Conservation (phyloP, 64 coral and sea anemone species). For the Montipora cactus region DNA sequence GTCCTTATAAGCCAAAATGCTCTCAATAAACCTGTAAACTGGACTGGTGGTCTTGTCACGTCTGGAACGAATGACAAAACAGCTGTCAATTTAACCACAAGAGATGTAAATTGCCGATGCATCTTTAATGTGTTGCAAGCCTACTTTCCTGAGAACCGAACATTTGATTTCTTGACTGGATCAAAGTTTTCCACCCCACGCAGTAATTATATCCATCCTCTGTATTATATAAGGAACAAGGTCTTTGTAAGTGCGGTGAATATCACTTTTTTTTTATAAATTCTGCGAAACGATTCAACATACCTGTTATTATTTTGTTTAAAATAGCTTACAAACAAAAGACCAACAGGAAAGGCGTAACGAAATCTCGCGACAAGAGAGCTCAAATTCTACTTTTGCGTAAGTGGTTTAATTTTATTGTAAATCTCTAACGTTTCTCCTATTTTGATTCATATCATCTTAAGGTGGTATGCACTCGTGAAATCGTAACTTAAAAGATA, state of each 20-base stretch:
- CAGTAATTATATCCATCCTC: neutral
- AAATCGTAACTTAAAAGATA: neutral
- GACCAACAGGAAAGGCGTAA: neutral
- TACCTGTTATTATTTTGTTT: constrained; percentile 10
- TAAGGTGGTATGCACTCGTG: neutral
- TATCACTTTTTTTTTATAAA: neutral
- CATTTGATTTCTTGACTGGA: neutral
- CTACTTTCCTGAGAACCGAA: neutral
- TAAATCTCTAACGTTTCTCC: neutral
- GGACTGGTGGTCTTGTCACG: neutral
- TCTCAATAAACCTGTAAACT: neutral
- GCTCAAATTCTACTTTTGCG: neutral
- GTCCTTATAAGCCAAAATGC: neutral
- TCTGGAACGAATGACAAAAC: neutral
- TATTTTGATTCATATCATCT: neutral
- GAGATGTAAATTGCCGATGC: neutral
- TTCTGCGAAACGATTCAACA: neutral
- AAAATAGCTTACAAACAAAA: neutral
- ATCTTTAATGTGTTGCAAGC: neutral
- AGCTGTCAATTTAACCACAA: neutral
- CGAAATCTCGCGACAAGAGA: neutral
- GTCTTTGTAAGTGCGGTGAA: neutral
- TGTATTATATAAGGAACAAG: neutral
- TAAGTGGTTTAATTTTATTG: neutral
- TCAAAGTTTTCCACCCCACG: neutral